These are phyloP conservation scores for Hypocryptadius cinnamomeus DNA, from an alignment of 2,113 vertebrate genomes.

Conservation along the genomic window DNA sequence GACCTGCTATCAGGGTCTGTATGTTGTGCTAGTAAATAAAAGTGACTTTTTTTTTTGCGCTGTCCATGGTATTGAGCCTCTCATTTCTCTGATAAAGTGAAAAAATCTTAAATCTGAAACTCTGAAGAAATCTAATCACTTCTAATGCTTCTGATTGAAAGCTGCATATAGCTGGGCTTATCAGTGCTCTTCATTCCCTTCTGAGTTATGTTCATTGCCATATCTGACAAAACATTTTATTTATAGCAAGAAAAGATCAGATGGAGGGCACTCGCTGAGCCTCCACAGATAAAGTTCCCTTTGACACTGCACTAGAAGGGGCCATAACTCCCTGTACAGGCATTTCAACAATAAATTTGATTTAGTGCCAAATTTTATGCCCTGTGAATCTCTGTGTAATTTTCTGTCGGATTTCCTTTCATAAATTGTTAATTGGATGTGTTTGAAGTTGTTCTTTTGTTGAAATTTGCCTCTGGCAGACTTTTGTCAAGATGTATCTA, in stretches of 20 bases:
- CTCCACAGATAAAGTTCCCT: background rate
- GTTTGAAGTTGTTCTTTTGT: conserved; percentile 44
- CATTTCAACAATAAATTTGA: background rate
- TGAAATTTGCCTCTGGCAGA: conserved; percentile 31
- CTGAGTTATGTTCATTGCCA: background rate
- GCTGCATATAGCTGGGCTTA: background rate
- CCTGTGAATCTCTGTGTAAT: conserved; percentile 15
- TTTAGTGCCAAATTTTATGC: background rate
- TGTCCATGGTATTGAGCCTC: background rate
- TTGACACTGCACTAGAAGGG: background rate
- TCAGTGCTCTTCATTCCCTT: background rate
- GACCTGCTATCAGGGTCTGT: background rate
- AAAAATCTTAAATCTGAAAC: background rate
- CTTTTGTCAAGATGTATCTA: conserved; percentile 28
- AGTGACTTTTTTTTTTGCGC: background rate
- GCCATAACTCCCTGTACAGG: background rate
- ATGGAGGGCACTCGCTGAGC: background rate
- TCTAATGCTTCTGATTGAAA: background rate
- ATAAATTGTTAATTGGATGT: conserved; percentile 44
- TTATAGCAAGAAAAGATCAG: background rate
- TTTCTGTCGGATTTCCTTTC: conserved; percentile 26
- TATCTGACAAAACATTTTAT: background rate
- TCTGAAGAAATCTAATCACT: background rate
- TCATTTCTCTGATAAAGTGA: background rate
- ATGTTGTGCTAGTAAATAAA: background rate